These are phyloP conservation scores for Tinamus major DNA, from an alignment of 2,797 vertebrate species.

Conservation along the genomic window DNA sequence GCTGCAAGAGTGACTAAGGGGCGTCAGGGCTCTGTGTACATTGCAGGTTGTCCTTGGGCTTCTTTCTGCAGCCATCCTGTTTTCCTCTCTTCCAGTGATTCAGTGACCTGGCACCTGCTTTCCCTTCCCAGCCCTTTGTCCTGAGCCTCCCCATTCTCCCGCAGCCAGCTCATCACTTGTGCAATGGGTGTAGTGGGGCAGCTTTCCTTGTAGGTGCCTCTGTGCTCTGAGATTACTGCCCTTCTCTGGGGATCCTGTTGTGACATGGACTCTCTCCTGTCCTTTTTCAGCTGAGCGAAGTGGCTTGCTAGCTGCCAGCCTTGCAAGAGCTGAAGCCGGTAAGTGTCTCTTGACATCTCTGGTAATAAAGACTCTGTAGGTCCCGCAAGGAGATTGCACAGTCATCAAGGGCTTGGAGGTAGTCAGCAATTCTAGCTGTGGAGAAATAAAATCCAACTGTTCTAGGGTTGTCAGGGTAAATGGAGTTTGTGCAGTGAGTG, in stretches of 20 bases:
- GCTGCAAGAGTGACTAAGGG: slow-evolving; percentile 39
- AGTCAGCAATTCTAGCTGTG: slow-evolving; percentile 7
- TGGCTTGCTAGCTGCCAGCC: not conserved
- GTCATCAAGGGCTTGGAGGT: not conserved
- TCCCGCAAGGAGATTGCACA: not conserved
- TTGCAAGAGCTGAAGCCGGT: not conserved
- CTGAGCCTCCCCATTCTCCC: not conserved
- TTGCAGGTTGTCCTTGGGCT: not conserved
- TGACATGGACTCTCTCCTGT: not conserved
- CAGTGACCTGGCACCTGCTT: not conserved
- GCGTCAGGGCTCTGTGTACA: not conserved
- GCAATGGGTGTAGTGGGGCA: not conserved
- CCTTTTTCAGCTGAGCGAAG: not conserved
- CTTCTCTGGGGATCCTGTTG: not conserved
- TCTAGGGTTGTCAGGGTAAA: not conserved
- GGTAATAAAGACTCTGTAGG: not conserved
- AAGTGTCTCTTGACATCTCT: not conserved
- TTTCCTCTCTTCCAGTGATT: not conserved
- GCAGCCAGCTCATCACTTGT: not conserved
- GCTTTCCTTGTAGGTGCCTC: not conserved
- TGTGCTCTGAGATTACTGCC: not conserved
- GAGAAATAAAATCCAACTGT: slow-evolving; percentile 20
- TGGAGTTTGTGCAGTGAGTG: not conserved
- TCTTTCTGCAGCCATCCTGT: not conserved
- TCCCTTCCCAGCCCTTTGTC: not conserved